A percentile compares a stretch with the other conserved stretches of the same genome.
Conservation (phyloP, 2,888 invertebrate genomes). For the Lathronympha strigana region DNA sequence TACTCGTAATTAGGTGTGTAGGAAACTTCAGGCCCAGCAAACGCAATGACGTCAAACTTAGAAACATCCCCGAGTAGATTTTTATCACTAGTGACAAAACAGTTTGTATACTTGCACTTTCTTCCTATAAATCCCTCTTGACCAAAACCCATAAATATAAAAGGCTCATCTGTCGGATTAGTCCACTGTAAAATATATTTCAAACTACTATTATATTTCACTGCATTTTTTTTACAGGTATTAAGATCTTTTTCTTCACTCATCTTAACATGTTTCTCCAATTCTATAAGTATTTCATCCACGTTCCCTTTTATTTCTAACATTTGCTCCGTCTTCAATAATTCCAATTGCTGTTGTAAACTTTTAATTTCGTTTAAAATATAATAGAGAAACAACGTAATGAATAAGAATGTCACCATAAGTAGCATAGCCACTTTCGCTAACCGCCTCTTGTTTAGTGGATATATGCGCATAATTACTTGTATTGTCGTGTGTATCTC, state of each 20-base stretch:
- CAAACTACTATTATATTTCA: not conserved
- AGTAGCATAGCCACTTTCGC: too few relatives aligned
- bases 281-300: not conserved
- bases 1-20: constrained; percentile 3
- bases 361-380: constrained; percentile 3
- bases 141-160: constrained; percentile 55
- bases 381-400: constrained; percentile 2
- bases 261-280: not conserved
- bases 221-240: not conserved
- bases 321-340: not conserved
- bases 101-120: constrained; percentile 54
- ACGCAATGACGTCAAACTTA: constrained; percentile 56
- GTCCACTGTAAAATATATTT: constrained; percentile 56
- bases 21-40: constrained; percentile 53
- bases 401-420: too few relatives aligned
- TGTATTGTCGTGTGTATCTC: too few relatives aligned
- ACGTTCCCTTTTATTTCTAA: not conserved
- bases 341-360: not conserved
- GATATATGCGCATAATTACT: too few relatives aligned
- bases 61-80: constrained; percentile 45
- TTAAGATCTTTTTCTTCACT: not conserved
- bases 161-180: constrained; percentile 49
- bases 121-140: constrained; percentile 53
- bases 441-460: too few relatives aligned
- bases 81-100: constrained; percentile 54